Conservation (phyloP, 2,113 vertebrate genomes). For the Talpa occidentalis region DNA sequence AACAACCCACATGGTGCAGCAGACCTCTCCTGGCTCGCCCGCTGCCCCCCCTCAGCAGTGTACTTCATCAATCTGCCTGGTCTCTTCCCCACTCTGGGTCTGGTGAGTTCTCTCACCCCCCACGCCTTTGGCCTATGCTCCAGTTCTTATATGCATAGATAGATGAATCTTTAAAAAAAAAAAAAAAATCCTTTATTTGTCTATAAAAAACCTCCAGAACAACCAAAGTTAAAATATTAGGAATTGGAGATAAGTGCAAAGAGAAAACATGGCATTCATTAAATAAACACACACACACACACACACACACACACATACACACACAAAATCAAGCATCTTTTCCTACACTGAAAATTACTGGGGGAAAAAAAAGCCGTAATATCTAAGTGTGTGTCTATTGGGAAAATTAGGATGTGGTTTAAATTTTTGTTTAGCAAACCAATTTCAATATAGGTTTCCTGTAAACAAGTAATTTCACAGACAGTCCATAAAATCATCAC, state of each 20-base stretch:
- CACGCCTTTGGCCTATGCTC: no score
- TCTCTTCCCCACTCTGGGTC: no score
- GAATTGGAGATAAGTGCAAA: background rate
- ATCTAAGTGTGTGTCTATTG: background rate
- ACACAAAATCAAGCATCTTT: background rate
- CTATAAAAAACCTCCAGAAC: background rate
- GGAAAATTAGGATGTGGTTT: background rate
- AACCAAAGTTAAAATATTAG: slow-evolving; percentile 34
- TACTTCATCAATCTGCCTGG: no score
- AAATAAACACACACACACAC: background rate
- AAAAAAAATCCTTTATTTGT: background rate
- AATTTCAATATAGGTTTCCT: background rate
- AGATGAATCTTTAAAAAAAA: no score
- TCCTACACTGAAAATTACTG: background rate
- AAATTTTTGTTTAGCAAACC: slow-evolving; percentile 4
- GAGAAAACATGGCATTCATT: background rate
- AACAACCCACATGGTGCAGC: no score
- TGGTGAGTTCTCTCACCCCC: no score
- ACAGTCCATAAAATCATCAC: background rate
- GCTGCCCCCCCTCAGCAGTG: no score
- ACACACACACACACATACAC: background rate
- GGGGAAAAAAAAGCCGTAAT: background rate
- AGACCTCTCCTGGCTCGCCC: no score
- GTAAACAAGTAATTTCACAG: background rate
- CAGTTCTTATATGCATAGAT: no score